A percentile compares a stretch with the other conserved stretches of the same genome.
Conservation (phyloP, 2,113 vertebrate genomes). For the Cyphomyrus discorhynchus region DNA sequence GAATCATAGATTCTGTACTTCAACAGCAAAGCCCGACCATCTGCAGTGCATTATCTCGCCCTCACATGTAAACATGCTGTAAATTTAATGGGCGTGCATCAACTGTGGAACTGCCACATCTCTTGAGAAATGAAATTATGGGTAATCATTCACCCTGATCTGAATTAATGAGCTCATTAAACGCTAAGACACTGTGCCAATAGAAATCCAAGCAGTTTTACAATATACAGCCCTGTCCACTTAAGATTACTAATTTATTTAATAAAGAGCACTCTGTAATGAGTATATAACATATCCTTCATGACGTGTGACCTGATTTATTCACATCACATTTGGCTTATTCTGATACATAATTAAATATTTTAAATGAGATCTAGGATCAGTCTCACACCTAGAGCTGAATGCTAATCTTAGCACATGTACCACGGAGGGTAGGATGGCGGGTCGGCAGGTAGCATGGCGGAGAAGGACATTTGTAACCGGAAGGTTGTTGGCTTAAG, state of each 20-base stretch:
- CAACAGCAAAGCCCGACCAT: neutral
- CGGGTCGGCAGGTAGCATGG: neutral
- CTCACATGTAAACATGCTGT: slow-evolving; percentile 36
- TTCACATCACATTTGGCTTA: slow-evolving; percentile 20
- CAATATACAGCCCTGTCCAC: slow-evolving; percentile 18
- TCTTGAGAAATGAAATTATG: slow-evolving; percentile 57
- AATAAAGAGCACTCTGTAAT: slow-evolving; percentile 33
- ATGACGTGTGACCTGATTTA: slow-evolving; percentile 22
- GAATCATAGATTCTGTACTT: neutral
- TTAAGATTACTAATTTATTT: slow-evolving; percentile 25
- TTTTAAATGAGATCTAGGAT: neutral
- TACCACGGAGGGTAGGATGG: neutral
- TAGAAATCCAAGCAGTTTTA: slow-evolving; percentile 27
- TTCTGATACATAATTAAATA: slow-evolving; percentile 20
- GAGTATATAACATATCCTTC: slow-evolving; percentile 30
- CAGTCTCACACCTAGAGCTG: neutral
- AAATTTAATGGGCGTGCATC: slow-evolving; percentile 42
- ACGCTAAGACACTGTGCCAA: slow-evolving; percentile 46
- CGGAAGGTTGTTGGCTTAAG: neutral
- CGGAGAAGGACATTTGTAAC: neutral
- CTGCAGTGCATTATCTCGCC: slow-evolving; percentile 19
- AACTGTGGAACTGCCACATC: slow-evolving; percentile 37
- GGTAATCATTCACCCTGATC: slow-evolving; percentile 64
- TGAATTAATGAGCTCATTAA: slow-evolving; percentile 66
- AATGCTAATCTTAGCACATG: neutral